Conservation (phyloP, 2,888 invertebrate species). For the Coenonympha arcania region DNA sequence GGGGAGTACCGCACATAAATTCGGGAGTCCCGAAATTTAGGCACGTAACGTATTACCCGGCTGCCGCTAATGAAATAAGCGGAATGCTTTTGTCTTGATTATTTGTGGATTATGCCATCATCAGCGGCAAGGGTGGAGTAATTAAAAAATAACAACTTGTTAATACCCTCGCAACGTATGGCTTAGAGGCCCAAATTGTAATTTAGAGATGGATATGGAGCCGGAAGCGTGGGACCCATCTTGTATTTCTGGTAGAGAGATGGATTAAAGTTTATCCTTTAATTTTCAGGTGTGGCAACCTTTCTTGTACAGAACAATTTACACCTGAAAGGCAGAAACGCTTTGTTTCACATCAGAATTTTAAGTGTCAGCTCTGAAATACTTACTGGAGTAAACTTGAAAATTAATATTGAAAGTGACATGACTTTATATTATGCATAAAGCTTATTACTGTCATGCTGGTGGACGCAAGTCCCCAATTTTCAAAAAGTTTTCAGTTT, state of each 20-base stretch:
- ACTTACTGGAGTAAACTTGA: too few species aligned
- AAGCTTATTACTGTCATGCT: too few species aligned
- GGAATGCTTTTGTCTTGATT: constrained; percentile 31
- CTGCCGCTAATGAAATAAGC: constrained; percentile 38
- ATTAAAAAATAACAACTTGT: not conserved
- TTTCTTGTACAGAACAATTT: too few species aligned
- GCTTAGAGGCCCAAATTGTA: not conserved
- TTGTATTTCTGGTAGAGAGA: not conserved
- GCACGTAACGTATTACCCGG: constrained; percentile 35
- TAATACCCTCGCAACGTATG: not conserved
- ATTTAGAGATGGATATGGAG: not conserved
- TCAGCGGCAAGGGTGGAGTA: not conserved
- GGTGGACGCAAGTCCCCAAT: too few species aligned
- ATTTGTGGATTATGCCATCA: constrained; percentile 17
- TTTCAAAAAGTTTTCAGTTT: too few species aligned
- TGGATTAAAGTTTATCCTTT: not conserved
- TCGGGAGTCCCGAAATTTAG: constrained; percentile 35
- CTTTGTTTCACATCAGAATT: too few species aligned
- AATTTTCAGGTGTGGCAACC: not conserved
- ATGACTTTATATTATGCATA: too few species aligned
- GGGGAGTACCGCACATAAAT: constrained; percentile 35
- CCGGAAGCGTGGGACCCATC: not conserved
- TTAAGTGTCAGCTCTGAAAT: too few species aligned
- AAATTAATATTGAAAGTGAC: too few species aligned
- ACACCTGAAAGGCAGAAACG: too few species aligned